Evolutionary conservation across 2,888 invertebrate genomes (phyloP).

Genomic region (Nasonovia ribisnigri): DNA sequence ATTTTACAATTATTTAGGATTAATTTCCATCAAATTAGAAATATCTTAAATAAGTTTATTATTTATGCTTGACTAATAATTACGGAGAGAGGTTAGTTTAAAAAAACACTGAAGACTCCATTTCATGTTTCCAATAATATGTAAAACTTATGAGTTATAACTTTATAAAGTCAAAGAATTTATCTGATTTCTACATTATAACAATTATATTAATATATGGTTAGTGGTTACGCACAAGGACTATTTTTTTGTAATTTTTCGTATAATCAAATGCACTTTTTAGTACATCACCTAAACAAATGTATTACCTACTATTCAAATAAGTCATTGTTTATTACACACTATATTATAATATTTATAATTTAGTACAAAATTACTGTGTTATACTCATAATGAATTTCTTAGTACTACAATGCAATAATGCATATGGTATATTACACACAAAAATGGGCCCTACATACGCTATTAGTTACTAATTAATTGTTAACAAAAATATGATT

Average conservation of each 20-base stretch:
- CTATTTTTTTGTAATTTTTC: background rate
- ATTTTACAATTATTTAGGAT: background rate
- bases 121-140: background rate
- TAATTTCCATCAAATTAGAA: background rate
- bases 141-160: background rate
- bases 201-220: background rate
- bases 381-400: no score
- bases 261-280: background rate
- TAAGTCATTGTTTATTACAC: no score
- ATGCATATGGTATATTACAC: no score
- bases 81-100: background rate
- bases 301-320: no score
- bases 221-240: background rate
- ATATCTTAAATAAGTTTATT: background rate
- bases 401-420: background rate
- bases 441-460: no score
- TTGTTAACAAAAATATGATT: background rate
- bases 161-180: background rate
- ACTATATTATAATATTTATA: background rate
- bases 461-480: no score
- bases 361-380: background rate
- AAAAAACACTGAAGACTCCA: background rate
- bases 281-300: background rate
- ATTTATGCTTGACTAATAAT: background rate
- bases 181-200: background rate